Base-by-base conservation (phyloP, 2,888 invertebrate genomes). In the Hypomecis atomaria region DNA sequence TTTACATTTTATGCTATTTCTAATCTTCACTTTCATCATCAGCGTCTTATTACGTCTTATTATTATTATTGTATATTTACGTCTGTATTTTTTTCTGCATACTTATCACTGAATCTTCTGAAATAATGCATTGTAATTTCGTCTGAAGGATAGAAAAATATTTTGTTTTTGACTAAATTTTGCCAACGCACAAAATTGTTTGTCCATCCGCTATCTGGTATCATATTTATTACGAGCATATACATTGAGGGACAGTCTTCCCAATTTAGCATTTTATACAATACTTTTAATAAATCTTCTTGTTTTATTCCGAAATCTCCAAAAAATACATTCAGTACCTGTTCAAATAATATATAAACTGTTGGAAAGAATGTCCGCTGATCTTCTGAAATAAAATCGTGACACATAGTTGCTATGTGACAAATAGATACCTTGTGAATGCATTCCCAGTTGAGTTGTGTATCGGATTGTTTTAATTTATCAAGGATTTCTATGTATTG, bases 71-170 rank as follows among this genome's bases (percentile, higher is more conserved):
- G n/a, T 23, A 23, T 23, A 3, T 23, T 3, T 23, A 23, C 23
- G 23, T 1, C 3, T 23, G 23, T 3, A 23, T 2, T 23, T 23
- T 23, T 23, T 23, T 23, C 3, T 2, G 3, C 1, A 8, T 50
- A 56, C n/a, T 43, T 44, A 23, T 50, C 44, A 3, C 10, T 58
- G 37, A 33, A 62, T n/a, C 4, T 57, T 1, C 33, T 52, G 5
- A 55, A 64, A 43, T 59, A 64, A 44, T 59, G 55, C 59, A 59
- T 59, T n/a, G 6, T 40, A 23, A 59, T 36, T 50, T 64, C 59
- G 38, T 59, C 34, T 0, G 49, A 64, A 0, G 23, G 34, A 40
- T 55, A 42, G 10, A 23, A 40, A 43, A 45, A 55, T 45, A 64
- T 34, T 59, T 59, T 64, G 11, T 44, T 55, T 49, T 59, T 54